Base-by-base conservation (phyloP, 2,797 vertebrate species). In the Microcaecilia unicolor region DNA sequence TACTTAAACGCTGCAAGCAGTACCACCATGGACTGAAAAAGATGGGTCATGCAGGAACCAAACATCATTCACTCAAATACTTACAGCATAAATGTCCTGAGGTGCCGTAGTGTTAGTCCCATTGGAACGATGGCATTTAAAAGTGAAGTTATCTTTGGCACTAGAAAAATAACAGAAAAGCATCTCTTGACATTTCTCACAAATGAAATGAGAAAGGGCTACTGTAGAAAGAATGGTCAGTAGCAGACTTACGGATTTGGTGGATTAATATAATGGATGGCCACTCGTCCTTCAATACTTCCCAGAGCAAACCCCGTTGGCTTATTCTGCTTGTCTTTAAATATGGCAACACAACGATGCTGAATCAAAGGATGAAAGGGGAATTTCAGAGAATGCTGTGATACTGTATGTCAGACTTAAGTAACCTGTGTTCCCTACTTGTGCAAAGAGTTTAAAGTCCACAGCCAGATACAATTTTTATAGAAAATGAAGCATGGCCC, bases 261-360 rank as follows among this genome's bases (percentile, higher is more conserved):
- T 38, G 96, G 95, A 57, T 93, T 98, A 64, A 99, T 99, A 31
- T 98, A 98, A 60, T 98, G 95, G 67, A 99, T 98, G 25, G 96
- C 96, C 44, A 98, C 95, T 68, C 95, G 71, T 17, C 96, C 96
- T 72, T 99, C 96, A 6, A 99, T 99, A 48, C 96, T 98, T 45
- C 95, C 95, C 61, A 99, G 80, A 13, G 95, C 96, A 77, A 99
- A 99, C 17, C 96, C 95, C 8, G 95, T 98, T 1, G 96, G 96
- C 57, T 98, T 98, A 72, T 95, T 96, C 72, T 96, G 95, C 66
- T 98, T 98, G 76, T 98, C 96, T 79, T 95, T 98, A 64, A 98
- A 99, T 72, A 99, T 97, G 42, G 94, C 94, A 32, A 98, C 93
- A 64, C 96, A 98, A 14, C 93, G 93, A 58, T 98, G 95, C 95